Evolutionary conservation across 2,888 invertebrate genomes (phyloP).

Genomic region (Catonia carolina): DNA sequence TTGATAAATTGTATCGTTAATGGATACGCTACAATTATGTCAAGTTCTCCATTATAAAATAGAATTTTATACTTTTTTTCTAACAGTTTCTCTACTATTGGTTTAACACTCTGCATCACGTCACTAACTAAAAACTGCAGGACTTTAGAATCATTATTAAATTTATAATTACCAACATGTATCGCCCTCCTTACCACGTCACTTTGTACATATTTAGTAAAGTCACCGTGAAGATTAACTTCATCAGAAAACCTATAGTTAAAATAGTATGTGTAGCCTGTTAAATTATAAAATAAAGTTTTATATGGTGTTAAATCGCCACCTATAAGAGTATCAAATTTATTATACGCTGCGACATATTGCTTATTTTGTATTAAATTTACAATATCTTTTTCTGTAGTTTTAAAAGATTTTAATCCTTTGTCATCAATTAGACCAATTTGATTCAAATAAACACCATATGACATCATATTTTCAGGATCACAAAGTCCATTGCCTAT

Average conservation of each 20-base stretch:
- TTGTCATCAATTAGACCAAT: slow-evolving; percentile 51
- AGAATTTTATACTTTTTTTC: slow-evolving; percentile 59
- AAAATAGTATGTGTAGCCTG: slow-evolving; percentile 69
- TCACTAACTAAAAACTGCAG: slow-evolving; percentile 66
- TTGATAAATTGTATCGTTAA: slow-evolving; percentile 71
- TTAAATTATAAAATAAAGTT: slow-evolving; percentile 63
- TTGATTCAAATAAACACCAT: slow-evolving; percentile 74
- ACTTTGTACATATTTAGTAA: slow-evolving; percentile 27
- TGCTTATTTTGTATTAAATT: slow-evolving; percentile 56
- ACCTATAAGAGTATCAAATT: slow-evolving; percentile 65
- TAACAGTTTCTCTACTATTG: slow-evolving; percentile 61
- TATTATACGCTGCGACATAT: slow-evolving; percentile 61
- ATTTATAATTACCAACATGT: slow-evolving; percentile 76
- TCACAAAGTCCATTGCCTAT: slow-evolving; percentile 79
- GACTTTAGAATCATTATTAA: slow-evolving; percentile 53
- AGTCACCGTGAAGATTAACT: slow-evolving; percentile 41
- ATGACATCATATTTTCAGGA: slow-evolving; percentile 64
- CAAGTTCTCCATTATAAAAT: slow-evolving; percentile 85
- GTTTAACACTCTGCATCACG: slow-evolving; percentile 73
- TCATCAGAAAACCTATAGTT: slow-evolving; percentile 53
- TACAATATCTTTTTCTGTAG: slow-evolving; percentile 46
- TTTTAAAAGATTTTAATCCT: slow-evolving; percentile 56
- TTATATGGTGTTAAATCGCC: slow-evolving; percentile 36
- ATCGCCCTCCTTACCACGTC: slow-evolving; percentile 47
- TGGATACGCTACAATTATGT: slow-evolving; percentile 88